Evolutionary conservation across 1,140 invertebrate species (phyloP).

Genomic region (Lucilia sericata): DNA sequence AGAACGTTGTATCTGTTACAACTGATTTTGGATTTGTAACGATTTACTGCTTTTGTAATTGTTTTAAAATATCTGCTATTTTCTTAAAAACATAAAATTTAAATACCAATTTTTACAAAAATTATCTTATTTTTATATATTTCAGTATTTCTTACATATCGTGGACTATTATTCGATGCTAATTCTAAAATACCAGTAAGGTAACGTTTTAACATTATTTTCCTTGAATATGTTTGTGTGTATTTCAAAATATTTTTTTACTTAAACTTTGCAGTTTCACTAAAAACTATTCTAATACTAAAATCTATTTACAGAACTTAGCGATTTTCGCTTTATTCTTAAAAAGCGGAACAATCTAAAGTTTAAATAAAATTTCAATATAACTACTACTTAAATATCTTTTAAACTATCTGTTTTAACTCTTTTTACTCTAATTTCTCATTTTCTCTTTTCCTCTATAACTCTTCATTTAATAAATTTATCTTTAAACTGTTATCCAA

Average conservation of each 20-base stretch:
- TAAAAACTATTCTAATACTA: not conserved
- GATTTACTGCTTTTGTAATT: too few species aligned
- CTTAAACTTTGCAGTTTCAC: not conserved
- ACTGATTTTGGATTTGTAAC: too few species aligned
- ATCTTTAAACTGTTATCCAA: not conserved
- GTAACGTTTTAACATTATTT: conserved; percentile 49
- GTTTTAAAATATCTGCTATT: too few species aligned
- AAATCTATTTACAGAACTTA: too few species aligned
- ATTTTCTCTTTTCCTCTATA: not conserved
- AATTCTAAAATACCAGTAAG: conserved; percentile 62
- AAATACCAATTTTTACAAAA: too few species aligned
- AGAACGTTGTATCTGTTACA: too few species aligned
- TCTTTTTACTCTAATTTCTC: not conserved
- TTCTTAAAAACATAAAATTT: too few species aligned
- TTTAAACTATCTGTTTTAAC: not conserved
- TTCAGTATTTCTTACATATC: conserved; percentile 61
- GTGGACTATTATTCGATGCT: conserved; percentile 62
- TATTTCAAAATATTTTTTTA: not conserved
- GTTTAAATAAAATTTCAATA: too few species aligned
- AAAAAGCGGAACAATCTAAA: too few species aligned
- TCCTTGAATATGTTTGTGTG: not conserved
- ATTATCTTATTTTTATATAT: conserved; percentile 1
- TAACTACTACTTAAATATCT: not conserved
- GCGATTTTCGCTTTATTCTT: too few species aligned
- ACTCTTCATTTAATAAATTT: not conserved